Base-by-base conservation (phyloP, 2,888 invertebrate species). In the Rhimphoctona megacephalus region DNA sequence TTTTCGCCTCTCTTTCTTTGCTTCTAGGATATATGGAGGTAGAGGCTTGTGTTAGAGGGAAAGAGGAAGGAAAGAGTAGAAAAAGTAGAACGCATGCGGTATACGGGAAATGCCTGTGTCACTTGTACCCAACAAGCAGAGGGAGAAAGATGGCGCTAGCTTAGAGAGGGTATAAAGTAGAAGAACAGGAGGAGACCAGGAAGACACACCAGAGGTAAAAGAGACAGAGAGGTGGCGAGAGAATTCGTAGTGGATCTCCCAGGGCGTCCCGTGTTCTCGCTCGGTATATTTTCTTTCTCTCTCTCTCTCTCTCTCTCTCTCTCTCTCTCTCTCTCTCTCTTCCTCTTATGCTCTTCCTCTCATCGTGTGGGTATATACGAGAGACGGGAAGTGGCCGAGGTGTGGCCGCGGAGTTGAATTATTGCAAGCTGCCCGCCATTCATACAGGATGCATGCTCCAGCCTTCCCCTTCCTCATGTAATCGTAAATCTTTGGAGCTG, bases 381-480 rank as follows among this genome's bases (percentile, higher is more conserved):
- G 91, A 90, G 93, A 93, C 92, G 92, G 93, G 91, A 93, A 93
- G 93, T 93, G 92, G 92, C 90, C 93, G 92, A 94, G 93, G 93
- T 93, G 93, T 93, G 93, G 93, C 92, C 92, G 91, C 92, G 91
- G 91, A 93, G 92, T 93, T 94, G 93, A 93, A 93, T 93, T 93
- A 93, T 93, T 93, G 92, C 93, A 92, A 93, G 92, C 92, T 93
- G 92, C 92, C 93, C 92, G 91, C 92, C 93, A 93, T 93, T 93
- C 93, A 92, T 93, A 93, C 92, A 93, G 93, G 93, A 93, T 93
- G 92, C 91, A 92, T 91, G 93, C 91, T 82, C 91, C 90, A 90
- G 90, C 90, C 54, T 25, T 46, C 46, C 22, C 25, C 25, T 25
- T 30, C 70, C 25, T 57, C 49, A 88, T 90, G 91, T 88, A 90